A percentile compares a stretch with the other conserved stretches of the same genome.
Evolutionary conservation across 2,888 invertebrate genomes (phyloP).

Genomic region (Tenodera sinensis): DNA sequence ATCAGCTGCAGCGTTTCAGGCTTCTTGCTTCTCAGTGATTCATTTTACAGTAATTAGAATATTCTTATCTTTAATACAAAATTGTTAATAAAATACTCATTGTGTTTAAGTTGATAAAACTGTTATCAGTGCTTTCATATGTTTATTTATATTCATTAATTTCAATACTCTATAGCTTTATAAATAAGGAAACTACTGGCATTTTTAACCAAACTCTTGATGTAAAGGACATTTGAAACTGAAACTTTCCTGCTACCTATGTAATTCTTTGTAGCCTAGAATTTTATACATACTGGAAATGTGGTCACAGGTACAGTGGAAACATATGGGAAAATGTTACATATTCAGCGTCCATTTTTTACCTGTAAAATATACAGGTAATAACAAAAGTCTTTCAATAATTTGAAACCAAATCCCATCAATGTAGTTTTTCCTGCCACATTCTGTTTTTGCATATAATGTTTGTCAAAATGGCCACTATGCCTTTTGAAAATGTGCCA

Average conservation of each 20-base stretch:
- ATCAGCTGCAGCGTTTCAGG: neutral
- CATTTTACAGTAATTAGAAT: neutral
- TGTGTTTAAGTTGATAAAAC: neutral
- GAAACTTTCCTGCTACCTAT: neutral
- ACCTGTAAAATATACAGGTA: slow-evolving; percentile 4
- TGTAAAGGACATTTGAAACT: neutral
- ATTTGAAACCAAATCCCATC: neutral
- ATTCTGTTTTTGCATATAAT: too few species aligned
- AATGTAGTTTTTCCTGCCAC: neutral
- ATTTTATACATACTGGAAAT: slow-evolving; percentile 22
- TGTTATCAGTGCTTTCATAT: neutral
- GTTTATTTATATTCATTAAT: neutral
- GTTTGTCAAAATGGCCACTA: too few species aligned
- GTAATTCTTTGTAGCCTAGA: slow-evolving; percentile 14
- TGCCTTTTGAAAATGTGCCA: too few species aligned
- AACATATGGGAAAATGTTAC: slow-evolving; percentile 3
- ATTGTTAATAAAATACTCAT: neutral
- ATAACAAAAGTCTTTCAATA: neutral
- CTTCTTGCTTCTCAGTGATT: neutral
- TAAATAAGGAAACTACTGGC: neutral
- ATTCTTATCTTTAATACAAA: neutral
- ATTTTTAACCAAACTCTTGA: neutral
- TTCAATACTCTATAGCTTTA: neutral
- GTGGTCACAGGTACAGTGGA: slow-evolving; percentile 16
- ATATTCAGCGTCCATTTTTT: slow-evolving; percentile 25